These are phyloP conservation scores for Neotragus pygmaeus DNA, from an alignment of 2,113 vertebrate genomes.

Conservation along the genomic window DNA sequence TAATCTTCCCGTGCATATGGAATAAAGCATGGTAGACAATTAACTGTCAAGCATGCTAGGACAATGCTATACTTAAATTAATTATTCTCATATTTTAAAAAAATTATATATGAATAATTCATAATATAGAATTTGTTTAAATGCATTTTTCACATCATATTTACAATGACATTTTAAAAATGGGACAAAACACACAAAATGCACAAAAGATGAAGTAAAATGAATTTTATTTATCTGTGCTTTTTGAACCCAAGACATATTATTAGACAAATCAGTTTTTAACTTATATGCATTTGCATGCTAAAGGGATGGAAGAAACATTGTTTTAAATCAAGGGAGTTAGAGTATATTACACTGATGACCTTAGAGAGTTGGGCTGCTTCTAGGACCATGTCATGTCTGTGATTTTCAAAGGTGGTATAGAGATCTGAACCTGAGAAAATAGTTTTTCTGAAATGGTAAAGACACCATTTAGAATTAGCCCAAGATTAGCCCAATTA, in stretches of 20 bases:
- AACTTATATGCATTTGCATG: neutral
- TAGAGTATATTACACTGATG: neutral
- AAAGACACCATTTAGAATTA: neutral
- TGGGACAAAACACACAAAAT: neutral
- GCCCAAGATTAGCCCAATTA: neutral
- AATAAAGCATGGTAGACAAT: neutral
- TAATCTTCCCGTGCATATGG: neutral
- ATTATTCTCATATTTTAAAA: neutral
- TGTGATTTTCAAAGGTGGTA: neutral
- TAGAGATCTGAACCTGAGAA: neutral
- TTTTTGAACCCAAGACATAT: neutral
- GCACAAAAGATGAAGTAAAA: neutral
- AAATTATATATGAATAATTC: neutral
- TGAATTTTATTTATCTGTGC: neutral
- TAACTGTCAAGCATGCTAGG: neutral
- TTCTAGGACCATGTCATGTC: neutral
- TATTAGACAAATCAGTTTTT: neutral
- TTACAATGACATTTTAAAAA: neutral
- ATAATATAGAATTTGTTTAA: neutral
- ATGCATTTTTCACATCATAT: neutral
- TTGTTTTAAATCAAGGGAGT: neutral
- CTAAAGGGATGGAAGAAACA: neutral
- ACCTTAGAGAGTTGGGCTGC: neutral
- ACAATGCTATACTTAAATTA: neutral
- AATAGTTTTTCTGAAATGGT: neutral